Base-by-base conservation (phyloP, 2,888 invertebrate species). In the Dicranocentrus wangi region DNA sequence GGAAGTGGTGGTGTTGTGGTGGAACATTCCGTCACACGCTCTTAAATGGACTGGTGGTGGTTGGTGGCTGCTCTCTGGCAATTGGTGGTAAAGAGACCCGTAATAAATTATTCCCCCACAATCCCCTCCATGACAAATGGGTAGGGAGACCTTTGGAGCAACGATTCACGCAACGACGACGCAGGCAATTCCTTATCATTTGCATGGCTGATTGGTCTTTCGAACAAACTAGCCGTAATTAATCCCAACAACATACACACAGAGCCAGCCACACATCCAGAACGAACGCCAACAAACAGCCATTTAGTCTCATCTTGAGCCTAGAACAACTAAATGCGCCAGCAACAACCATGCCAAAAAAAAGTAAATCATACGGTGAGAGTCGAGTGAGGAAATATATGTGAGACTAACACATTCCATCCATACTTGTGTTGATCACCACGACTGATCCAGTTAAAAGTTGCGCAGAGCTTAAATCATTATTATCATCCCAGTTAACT, bases 51-150 rank as follows among this genome's bases (percentile, higher is more conserved):
- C n/a, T n/a, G n/a, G n/a, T n/a, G n/a, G n/a, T n/a, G n/a, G n/a
- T n/a, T n/a, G n/a, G n/a, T n/a, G n/a, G n/a, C n/a, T 78, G 65
- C 73, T 69, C 65, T 72, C n/a, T n/a, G n/a, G 65, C 73, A 70
- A 82, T 79, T 79, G 73, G 60, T 73, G 27, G n/a, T 65, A 58
- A 73, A 68, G 65, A 72, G 60, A 69, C 63, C 75, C 60, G 77
- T 77, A 77, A 82, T 82, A 82, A 82, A 82, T 82, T 82, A 82
- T 82, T 79, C 79, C 61, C n/a, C 53, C 79, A 70, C 71, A 79
- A 79, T 79, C 72, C 72, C 39, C 65, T 68, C 71, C 72, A 78
- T 68, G 79, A 80, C 82, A 77, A 79, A 73, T 82, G 73, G 82
- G 58, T n/a, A 75, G 78, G 73, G n/a, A 47, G 47, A 65, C 51